Evolutionary conservation across 2,888 invertebrate genomes (phyloP).

Genomic region (Eupithecia exiguata): DNA sequence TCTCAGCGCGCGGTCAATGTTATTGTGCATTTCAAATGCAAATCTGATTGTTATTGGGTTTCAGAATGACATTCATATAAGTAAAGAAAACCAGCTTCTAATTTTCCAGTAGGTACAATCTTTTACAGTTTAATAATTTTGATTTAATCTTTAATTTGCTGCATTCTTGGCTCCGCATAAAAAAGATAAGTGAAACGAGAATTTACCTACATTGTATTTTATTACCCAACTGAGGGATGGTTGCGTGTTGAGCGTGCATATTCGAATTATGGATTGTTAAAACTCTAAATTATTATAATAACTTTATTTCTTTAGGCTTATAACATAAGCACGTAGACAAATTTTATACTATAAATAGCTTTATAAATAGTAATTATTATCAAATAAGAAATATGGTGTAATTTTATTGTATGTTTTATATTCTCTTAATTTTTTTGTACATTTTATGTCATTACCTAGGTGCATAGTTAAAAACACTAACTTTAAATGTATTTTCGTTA

Average conservation of each 20-base stretch:
- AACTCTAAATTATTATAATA: no score
- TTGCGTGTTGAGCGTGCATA: not conserved
- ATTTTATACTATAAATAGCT: no score
- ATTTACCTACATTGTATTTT: conserved; percentile 9
- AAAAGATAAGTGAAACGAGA: not conserved
- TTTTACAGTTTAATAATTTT: not conserved
- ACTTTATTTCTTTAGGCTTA: no score
- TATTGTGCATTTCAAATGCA: not conserved
- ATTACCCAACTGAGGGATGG: not conserved
- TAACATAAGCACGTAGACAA: no score
- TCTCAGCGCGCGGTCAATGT: not conserved
- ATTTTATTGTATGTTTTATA: no score
- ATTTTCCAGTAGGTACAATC: not conserved
- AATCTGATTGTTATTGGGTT: not conserved
- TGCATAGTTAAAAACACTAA: not conserved
- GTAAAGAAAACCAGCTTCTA: not conserved
- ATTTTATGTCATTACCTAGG: no score
- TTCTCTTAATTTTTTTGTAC: not conserved
- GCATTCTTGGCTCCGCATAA: not conserved
- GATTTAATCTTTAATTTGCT: conserved; percentile 17
- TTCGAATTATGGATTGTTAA: not conserved
- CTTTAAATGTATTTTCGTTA: not conserved
- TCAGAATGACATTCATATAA: not conserved
- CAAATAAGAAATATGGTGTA: no score
- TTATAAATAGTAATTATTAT: no score